Evolutionary conservation across 2,888 invertebrate genomes (phyloP).

Genomic region (Brachypalpus laphriformis): DNA sequence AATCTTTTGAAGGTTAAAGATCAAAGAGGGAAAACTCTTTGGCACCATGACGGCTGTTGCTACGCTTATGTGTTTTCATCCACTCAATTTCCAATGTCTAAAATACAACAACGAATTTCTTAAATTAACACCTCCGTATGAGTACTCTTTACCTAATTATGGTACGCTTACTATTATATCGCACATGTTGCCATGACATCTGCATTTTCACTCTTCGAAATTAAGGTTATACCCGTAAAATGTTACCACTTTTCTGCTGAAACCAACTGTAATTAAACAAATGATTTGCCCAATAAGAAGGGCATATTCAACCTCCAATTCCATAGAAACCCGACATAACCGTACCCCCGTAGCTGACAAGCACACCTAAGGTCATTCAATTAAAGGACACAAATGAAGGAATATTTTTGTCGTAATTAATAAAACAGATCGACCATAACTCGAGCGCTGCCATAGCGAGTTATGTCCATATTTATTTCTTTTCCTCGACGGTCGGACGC

Average conservation of each 20-base stretch:
- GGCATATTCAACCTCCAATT: too few species aligned
- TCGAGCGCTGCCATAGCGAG: neutral
- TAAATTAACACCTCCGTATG: neutral
- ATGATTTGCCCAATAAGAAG: neutral
- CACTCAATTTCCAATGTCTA: neutral
- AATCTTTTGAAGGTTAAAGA: neutral
- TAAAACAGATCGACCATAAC: constrained; percentile 28
- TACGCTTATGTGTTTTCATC: neutral
- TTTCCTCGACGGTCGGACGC: neutral
- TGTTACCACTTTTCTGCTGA: neutral
- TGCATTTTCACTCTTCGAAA: neutral
- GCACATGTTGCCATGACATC: constrained; percentile 2
- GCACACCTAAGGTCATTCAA: constrained; percentile 1
- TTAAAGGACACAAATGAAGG: neutral
- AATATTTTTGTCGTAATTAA: constrained; percentile 15
- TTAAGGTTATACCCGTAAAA: neutral
- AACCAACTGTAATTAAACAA: neutral
- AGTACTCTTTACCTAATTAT: neutral
- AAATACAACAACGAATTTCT: neutral
- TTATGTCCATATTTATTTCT: neutral
- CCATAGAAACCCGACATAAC: too few species aligned
- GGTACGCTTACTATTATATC: neutral
- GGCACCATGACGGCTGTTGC: neutral
- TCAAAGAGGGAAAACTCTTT: too few species aligned
- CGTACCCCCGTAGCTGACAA: neutral